Evolutionary conservation across 2,888 invertebrate genomes (phyloP).

Genomic region (Platycheirus rosarum): DNA sequence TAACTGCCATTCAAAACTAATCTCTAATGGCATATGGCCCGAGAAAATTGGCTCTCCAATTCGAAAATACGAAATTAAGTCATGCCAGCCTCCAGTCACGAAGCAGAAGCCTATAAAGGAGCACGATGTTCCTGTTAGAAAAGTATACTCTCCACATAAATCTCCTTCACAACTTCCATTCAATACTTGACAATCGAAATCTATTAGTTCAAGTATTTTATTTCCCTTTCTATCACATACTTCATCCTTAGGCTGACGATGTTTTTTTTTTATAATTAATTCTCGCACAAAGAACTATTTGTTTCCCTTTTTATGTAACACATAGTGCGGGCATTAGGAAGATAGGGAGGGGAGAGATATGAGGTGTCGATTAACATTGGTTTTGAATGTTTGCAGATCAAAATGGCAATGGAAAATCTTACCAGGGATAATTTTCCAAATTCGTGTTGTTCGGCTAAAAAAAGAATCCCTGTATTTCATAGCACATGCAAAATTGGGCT

Average conservation of each 20-base stretch:
- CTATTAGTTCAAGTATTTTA: not conserved
- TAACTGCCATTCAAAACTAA: not conserved
- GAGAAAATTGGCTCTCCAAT: not conserved
- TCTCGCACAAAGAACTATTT: no score
- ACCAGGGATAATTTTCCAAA: no score
- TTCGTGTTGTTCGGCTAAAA: no score
- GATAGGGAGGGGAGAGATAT: no score
- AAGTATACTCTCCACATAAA: not conserved
- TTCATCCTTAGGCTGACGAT: not conserved
- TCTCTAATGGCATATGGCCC: not conserved
- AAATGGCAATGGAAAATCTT: no score
- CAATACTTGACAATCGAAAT: not conserved
- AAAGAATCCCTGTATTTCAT: no score
- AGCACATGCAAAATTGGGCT: no score
- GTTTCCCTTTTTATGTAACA: no score
- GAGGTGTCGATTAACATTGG: no score
- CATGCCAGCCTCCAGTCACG: not conserved
- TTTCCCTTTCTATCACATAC: not conserved
- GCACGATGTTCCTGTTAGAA: conserved; percentile 7
- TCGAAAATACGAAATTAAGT: not conserved
- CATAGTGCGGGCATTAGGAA: no score
- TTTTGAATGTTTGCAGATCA: no score
- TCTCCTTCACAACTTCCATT: conserved; percentile 12
- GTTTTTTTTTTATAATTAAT: conserved; percentile 81
- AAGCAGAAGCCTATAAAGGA: conserved; percentile 9